Evolutionary conservation across 2,888 invertebrate genomes (phyloP).

Genomic region (Pherbina coryleti): DNA sequence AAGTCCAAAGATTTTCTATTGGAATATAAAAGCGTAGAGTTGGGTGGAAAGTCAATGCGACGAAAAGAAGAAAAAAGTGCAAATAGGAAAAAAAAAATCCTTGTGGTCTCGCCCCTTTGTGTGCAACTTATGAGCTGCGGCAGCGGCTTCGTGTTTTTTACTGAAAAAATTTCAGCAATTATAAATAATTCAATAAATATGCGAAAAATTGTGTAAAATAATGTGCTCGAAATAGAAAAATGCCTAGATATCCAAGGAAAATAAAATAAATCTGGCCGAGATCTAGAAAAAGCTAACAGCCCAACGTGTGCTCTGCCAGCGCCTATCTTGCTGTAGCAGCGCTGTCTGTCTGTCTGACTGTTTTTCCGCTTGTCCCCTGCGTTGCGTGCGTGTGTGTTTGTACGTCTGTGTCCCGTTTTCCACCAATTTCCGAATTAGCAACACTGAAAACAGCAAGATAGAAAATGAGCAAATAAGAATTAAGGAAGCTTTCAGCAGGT

Average conservation of each 20-base stretch:
- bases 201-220: neutral
- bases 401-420: neutral
- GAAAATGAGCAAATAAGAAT: slow-evolving; percentile 12
- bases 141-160: neutral
- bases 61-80: neutral
- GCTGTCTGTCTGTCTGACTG: neutral
- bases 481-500: neutral
- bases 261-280: neutral
- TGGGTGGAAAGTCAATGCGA: neutral
- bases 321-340: neutral
- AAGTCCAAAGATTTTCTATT: neutral
- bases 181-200: neutral
- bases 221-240: neutral
- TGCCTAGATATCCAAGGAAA: neutral
- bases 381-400: slow-evolving; percentile 15
- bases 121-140: neutral
- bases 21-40: neutral
- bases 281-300: neutral
- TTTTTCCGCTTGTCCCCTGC: neutral
- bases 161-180: neutral
- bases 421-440: slow-evolving; percentile 19
- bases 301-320: neutral
- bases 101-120: slow-evolving; percentile 31
- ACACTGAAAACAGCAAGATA: slow-evolving; percentile 8
- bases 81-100: slow-evolving; percentile 18